phyloP scores from a whole-genome alignment of 2,888 invertebrate genomes.

The Micoletzkya japonica region DNA sequence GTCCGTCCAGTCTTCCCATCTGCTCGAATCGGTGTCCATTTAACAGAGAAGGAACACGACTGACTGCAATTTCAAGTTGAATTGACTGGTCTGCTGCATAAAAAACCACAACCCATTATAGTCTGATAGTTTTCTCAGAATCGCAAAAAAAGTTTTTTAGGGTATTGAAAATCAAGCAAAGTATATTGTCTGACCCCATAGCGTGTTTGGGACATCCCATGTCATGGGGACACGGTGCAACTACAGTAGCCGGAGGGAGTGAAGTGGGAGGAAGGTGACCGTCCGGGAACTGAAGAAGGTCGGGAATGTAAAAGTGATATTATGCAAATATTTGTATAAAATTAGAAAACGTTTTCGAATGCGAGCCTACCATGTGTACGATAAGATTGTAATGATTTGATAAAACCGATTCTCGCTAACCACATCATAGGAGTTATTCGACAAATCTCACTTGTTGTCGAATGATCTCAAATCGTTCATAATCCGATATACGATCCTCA shows the following conservation, averaged over 20 bases:
- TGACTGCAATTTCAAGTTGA: conserved; percentile 26
- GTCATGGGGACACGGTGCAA: conserved; percentile 80
- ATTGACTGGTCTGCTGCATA: background rate
- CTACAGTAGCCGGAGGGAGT: conserved; percentile 54
- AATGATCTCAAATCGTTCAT: conserved; percentile 51
- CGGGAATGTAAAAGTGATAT: no score
- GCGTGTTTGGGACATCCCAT: conserved; percentile 73
- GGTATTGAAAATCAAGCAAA: background rate
- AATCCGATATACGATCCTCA: conserved; percentile 42
- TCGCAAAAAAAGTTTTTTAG: background rate
- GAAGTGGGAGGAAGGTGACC: conserved; percentile 49
- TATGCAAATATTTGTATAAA: background rate
- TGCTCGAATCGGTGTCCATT: conserved; percentile 51
- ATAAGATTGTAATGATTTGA: no score
- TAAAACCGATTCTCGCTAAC: no score
- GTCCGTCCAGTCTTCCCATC: conserved; percentile 45
- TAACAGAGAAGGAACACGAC: conserved; percentile 46
- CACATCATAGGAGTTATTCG: no score
- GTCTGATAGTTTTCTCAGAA: background rate
- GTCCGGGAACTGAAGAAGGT: conserved; percentile 42
- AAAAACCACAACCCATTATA: background rate
- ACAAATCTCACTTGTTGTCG: conserved; percentile 43
- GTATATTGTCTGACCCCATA: conserved; percentile 22
- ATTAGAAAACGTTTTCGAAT: background rate
- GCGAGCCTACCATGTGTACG: no score